Conservation (phyloP, 2,797 vertebrate genomes). For the Falco rusticolus region DNA sequence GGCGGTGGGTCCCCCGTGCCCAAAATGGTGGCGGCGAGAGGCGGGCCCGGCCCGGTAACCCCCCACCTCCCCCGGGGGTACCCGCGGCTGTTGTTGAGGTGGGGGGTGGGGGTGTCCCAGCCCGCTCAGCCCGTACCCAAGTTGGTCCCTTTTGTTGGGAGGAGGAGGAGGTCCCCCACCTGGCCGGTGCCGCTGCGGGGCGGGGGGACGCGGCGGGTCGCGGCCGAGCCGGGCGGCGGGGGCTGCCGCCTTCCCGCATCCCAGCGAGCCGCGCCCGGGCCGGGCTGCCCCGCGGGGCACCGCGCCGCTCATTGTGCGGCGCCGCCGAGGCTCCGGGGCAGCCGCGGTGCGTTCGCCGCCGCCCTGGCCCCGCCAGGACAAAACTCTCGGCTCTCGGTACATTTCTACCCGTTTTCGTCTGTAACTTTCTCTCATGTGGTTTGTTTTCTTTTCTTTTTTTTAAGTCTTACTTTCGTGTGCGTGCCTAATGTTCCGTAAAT, state of each 20-base stretch:
- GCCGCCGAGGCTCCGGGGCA: not conserved
- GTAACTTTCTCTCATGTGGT: not conserved
- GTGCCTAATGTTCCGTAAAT: constrained; percentile 25
- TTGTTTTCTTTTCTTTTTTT: not conserved
- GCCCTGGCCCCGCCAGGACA: too few species aligned
- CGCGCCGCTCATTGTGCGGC: constrained; percentile 23
- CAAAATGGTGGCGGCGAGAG: constrained; percentile 74
- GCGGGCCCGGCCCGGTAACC: not conserved
- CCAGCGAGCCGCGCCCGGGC: not conserved
- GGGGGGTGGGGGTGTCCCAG: not conserved
- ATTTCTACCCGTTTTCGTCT: not conserved
- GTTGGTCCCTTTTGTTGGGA: not conserved
- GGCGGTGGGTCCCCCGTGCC: constrained; percentile 27
- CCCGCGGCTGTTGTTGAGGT: not conserved
- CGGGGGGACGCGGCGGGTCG: not conserved
- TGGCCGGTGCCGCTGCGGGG: not conserved
- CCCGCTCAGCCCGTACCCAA: not conserved
- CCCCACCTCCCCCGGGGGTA: not conserved
- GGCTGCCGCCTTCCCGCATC: not conserved
- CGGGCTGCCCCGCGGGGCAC: not conserved
- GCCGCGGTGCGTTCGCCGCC: not conserved
- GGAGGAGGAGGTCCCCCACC: not conserved
- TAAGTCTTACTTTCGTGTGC: not conserved
- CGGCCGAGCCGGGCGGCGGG: not conserved
- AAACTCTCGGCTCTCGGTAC: not conserved